Evolutionary conservation across 2,113 vertebrate species (phyloP), one percentile per base, ranked within the genome.

Genomic region (Phylloscopus whistleri): DNA sequence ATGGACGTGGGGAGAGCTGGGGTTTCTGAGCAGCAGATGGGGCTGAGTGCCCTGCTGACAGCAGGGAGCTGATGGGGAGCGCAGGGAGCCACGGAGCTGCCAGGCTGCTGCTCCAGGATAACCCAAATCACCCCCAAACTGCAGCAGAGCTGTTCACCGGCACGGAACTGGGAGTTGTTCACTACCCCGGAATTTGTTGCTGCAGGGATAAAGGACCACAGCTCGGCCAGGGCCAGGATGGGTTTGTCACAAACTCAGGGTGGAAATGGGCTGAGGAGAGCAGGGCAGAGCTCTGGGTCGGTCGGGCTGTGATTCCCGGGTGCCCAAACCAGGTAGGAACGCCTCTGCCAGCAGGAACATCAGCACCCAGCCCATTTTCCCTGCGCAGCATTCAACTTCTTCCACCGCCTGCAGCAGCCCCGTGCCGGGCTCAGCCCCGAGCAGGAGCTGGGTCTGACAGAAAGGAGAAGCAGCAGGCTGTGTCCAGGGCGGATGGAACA

Each of bases 351-450:
- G 70, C 35, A 68, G 69, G 49, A 78, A 11, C 3, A 21, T 7
- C 59, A 21, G 8, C 58, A 24, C n/a, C 19, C 35, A 33, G 76
- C 16, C 6, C 17, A 0, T 22, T 8, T 6, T n/a, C 33, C 69
- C 48, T 10, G 30, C 0, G 49, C 21, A 58, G 14, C 31, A 39
- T 22, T 73, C 37, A 3, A 1, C 9, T 41, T 14, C 41, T 60
- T 5, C 16, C 62, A 3, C 4, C 0, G 3, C 59, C n/a, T 14
- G 4, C 63, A 13, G 69, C 77, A 66, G 33, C 63, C 4, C 28
- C 0, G 0, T 7, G 31, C 77, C 11, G 39, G 27, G 43, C 5
- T 21, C 1, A 0, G 43, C 4, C n/a, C 74, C 19, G 10, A 15
- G 55, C 1, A 1, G 44, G 18, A 26, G 49, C 43, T 14, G 58